phyloP scores from a whole-genome alignment of 1,140 invertebrate species.

The Branchinecta lynchi region DNA sequence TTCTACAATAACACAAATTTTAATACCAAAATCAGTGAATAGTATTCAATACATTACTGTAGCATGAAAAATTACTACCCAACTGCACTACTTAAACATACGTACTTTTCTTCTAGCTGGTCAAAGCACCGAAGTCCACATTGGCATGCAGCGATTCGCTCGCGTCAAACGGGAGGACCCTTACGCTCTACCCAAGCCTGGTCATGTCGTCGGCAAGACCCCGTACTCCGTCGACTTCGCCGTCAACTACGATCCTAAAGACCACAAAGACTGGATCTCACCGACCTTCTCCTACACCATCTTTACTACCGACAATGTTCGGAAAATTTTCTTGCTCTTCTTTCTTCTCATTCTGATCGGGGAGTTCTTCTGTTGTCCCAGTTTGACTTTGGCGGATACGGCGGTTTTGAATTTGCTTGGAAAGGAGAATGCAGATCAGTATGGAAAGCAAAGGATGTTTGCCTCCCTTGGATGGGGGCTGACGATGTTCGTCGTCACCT shows the following conservation, averaged over 20 bases:
- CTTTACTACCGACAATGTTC: conserved; percentile 56
- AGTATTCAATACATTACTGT: too few relatives aligned
- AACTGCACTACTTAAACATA: too few relatives aligned
- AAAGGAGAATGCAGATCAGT: conserved; percentile 73
- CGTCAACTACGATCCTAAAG: conserved; percentile 58
- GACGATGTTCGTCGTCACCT: conserved; percentile 96
- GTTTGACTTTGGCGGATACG: conserved; percentile 89
- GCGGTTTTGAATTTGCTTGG: conserved; percentile 79
- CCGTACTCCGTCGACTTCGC: conserved; percentile 62
- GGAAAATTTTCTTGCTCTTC: conserved; percentile 88
- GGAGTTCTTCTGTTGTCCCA: conserved; percentile 93
- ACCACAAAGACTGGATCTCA: conserved; percentile 62
- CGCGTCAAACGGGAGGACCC: background rate
- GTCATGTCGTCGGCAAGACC: conserved; percentile 39
- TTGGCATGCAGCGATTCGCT: background rate
- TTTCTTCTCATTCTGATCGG: conserved; percentile 83
- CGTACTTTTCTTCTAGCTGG: background rate
- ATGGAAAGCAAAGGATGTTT: conserved; percentile 95
- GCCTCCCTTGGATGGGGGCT: conserved; percentile 94
- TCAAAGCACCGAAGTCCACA: background rate
- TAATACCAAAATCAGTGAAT: too few relatives aligned
- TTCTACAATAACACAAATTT: too few relatives aligned
- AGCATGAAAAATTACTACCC: too few relatives aligned
- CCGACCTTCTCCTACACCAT: conserved; percentile 87
- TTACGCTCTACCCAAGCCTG: conserved; percentile 13